Evolutionary conservation across 2,797 vertebrate genomes (phyloP).

Genomic region (Numenius phaeopus): DNA sequence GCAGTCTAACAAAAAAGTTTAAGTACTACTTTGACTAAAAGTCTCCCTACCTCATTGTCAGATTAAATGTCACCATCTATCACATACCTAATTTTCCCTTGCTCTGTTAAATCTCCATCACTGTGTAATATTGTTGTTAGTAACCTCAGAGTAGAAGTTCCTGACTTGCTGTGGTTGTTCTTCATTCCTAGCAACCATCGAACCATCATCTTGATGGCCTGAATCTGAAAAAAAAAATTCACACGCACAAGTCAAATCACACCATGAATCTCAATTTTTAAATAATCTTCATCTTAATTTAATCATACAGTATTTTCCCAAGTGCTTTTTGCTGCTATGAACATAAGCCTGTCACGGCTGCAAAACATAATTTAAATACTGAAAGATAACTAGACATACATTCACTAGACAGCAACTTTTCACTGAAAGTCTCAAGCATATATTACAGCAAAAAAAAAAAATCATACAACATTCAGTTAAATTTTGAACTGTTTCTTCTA

Average conservation of each 20-base stretch:
- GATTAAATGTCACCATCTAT: background rate
- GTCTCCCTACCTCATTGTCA: background rate
- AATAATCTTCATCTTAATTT: background rate
- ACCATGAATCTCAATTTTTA: background rate
- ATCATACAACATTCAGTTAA: background rate
- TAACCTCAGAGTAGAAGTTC: slow-evolving; percentile 94
- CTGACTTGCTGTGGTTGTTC: slow-evolving; percentile 98
- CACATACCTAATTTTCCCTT: slow-evolving; percentile 93
- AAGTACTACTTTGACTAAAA: background rate
- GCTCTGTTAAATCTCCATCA: slow-evolving; percentile 96
- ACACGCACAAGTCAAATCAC: background rate
- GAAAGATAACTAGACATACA: background rate
- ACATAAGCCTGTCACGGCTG: background rate
- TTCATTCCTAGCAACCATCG: slow-evolving; percentile 98
- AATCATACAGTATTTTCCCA: background rate
- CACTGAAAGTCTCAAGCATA: background rate
- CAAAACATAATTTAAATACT: background rate
- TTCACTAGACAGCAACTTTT: background rate
- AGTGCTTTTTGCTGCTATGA: background rate
- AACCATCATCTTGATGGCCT: slow-evolving; percentile 99
- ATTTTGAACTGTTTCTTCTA: background rate
- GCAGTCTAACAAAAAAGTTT: background rate
- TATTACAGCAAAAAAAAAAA: background rate
- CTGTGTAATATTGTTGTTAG: slow-evolving; percentile 96
- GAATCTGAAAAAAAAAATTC: slow-evolving; percentile 83